A percentile compares a stretch with the other conserved stretches of the same genome.
These are phyloP conservation scores for Ceratoteleas bidentatus DNA, from an alignment of 1,140 invertebrate species.

Conservation along the genomic window DNA sequence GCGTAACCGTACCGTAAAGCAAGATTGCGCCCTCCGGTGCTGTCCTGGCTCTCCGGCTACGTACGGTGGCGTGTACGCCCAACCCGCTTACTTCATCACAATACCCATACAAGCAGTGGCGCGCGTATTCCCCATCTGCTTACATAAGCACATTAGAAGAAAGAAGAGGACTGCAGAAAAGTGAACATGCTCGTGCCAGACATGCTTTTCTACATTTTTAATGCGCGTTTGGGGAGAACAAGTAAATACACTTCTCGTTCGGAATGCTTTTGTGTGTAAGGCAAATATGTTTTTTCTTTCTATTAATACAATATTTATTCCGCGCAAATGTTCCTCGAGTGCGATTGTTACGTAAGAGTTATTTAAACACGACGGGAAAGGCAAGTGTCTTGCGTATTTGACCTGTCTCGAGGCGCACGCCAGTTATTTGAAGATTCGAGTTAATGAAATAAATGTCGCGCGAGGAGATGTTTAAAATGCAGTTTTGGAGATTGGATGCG, in stretches of 20 bases:
- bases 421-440: conserved; percentile 7
- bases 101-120: conserved; percentile 19
- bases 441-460: conserved; percentile 19
- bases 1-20: conserved; percentile 53
- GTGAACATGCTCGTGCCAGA: conserved; percentile 48
- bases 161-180: conserved; percentile 39
- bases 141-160: conserved; percentile 61
- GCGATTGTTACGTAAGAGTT: conserved; percentile 18
- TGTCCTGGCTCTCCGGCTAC: conserved; percentile 45
- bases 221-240: conserved; percentile 48
- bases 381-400: conserved; percentile 15
- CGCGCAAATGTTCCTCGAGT: conserved; percentile 12
- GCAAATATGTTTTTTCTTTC: conserved; percentile 35
- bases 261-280: conserved; percentile 34
- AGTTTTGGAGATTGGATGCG: not conserved
- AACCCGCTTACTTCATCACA: conserved; percentile 51
- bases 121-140: conserved; percentile 51
- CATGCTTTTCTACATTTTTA: conserved; percentile 54
- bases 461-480: not conserved
- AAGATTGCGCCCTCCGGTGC: conserved; percentile 73
- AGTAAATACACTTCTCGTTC: conserved; percentile 46
- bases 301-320: conserved; percentile 33
- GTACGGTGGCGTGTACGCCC: conserved; percentile 53
- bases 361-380: conserved; percentile 16
- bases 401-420: not conserved